phyloP scores from a whole-genome alignment of 2,797 vertebrate species.

The Pitangus sulphuratus region DNA sequence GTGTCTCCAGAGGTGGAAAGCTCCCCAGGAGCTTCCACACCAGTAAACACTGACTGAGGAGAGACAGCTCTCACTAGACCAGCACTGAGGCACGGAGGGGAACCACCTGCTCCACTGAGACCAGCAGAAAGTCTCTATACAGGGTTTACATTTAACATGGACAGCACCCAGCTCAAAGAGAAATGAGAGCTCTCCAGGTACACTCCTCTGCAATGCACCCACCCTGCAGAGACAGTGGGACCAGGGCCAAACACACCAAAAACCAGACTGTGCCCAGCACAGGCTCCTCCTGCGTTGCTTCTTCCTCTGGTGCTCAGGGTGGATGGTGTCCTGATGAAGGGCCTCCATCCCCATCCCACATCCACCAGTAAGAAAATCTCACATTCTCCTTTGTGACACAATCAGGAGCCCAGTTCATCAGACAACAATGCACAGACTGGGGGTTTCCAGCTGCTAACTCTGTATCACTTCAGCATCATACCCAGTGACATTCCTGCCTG shows the following conservation, averaged over 20 bases:
- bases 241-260: neutral
- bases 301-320: neutral
- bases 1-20: neutral
- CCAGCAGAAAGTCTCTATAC: neutral
- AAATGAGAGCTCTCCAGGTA: neutral
- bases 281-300: neutral
- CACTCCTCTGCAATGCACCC: accelerated
- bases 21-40: neutral
- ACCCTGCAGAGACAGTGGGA: neutral
- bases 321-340: neutral
- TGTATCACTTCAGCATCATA: neutral
- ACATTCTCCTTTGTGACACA: neutral
- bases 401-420: neutral
- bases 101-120: no score
- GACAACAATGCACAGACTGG: neutral
- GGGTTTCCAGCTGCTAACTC: neutral
- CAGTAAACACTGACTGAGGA: neutral
- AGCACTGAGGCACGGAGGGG: accelerated
- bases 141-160: neutral
- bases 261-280: accelerated
- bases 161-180: neutral
- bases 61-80: neutral
- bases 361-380: neutral
- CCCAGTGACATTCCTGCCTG: neutral
- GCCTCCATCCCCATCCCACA: neutral